Conservation (phyloP, 1,140 invertebrate genomes). For the Bombyx mandarina region DNA sequence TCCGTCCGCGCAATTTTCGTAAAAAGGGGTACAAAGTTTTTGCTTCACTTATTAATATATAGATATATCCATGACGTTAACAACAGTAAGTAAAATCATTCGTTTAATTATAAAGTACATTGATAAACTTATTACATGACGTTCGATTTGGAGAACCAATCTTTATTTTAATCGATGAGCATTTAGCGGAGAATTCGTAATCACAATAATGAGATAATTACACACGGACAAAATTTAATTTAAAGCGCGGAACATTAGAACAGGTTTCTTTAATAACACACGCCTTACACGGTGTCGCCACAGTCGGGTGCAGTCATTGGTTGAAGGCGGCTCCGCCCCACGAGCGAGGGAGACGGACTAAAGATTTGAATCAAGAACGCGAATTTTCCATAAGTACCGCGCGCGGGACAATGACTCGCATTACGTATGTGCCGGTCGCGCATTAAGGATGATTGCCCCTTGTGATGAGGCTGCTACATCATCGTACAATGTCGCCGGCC, state of each 20-base stretch:
- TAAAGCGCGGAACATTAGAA: constrained; percentile 70
- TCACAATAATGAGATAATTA: constrained; percentile 71
- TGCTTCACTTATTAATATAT: too few species aligned
- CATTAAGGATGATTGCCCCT: constrained; percentile 68
- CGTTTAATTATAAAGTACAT: too few species aligned
- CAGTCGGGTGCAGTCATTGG: constrained; percentile 62
- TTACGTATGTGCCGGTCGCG: constrained; percentile 66
- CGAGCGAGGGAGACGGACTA: constrained; percentile 61
- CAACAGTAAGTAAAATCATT: too few species aligned
- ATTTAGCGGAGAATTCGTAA: constrained; percentile 68
- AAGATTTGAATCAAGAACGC: constrained; percentile 67
- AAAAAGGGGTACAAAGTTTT: too few species aligned
- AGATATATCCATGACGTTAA: not conserved
- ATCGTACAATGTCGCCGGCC: constrained; percentile 62
- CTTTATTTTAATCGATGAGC: constrained; percentile 57
- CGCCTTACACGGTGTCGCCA: constrained; percentile 68
- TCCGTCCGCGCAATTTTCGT: too few species aligned
- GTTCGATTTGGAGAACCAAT: constrained; percentile 36
- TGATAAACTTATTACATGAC: constrained; percentile 8
- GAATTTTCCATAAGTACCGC: constrained; percentile 70
- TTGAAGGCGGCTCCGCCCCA: constrained; percentile 62
- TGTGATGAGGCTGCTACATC: constrained; percentile 66
- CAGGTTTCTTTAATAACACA: constrained; percentile 71
- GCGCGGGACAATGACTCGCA: constrained; percentile 68
- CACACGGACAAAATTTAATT: constrained; percentile 71